Evolutionary conservation across 2,113 vertebrate species (phyloP), one percentile per base, ranked within the genome.

Genomic region (Barnardius zonarius): DNA sequence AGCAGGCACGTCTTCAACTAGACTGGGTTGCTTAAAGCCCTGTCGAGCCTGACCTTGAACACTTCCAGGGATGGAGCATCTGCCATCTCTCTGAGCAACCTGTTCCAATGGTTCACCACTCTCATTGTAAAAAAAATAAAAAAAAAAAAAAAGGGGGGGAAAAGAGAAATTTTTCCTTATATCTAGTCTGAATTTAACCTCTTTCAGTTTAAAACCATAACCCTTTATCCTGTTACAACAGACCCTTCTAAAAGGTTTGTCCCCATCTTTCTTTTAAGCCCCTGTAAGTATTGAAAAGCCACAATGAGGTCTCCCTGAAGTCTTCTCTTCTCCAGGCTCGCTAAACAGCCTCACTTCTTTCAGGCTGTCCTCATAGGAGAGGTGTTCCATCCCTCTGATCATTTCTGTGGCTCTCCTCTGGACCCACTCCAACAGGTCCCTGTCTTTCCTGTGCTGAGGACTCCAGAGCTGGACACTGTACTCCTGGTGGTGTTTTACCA

Each of bases 11-110:
- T 33, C 49, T 59, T 73, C 31, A 9, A 52, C 7, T 18, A 41
- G 33, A 61, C 8, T 24, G 61, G 28, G 33, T 46, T 39, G 33
- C 24, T 61, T 24, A 67, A 4, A 52, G 51, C 12, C 43, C 18
- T 0, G 0, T 39, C 37, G 51, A 61, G 2, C 31, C 19, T 80
- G 44, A 35, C 10, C 4, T 46, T 39, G 37, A 79, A 25, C 22
- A 14, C 39, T 70, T 66, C 59, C 8, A 39, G 27, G 37, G 28
- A 30, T 39, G 24, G 44, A 20, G 5, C 59, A 17, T 52, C 23
- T 25, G 15, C 44, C 2, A 30, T 13, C 12, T 66, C 31, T 59
- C 12, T 51, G 23, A 11, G 43, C 22, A 57, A 13, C 55, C 31
- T n/a, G 19, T 57, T 19, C 12, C 55, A 33, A 31, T 13, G 55